phyloP scores from a whole-genome alignment of 2,113 vertebrate species.

The Tyrannus savana region DNA sequence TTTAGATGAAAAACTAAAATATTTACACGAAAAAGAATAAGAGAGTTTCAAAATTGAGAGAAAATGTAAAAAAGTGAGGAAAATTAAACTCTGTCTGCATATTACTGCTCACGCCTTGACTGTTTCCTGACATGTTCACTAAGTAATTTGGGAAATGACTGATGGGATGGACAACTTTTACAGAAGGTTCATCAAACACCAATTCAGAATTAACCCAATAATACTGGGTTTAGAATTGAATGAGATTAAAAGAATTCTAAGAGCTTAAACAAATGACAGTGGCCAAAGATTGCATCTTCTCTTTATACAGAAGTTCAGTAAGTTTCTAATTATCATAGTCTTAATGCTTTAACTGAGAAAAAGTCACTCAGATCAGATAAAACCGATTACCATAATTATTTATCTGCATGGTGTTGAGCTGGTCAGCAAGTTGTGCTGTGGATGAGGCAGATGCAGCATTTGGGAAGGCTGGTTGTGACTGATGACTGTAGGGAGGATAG shows the following conservation, averaged over 20 bases:
- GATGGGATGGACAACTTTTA: background rate
- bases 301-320: background rate
- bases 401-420: conserved; percentile 87
- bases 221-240: background rate
- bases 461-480: conserved; percentile 70
- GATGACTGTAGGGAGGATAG: conserved; percentile 68
- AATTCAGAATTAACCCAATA: background rate
- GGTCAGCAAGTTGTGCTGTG: conserved; percentile 82
- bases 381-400: conserved; percentile 81
- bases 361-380: background rate
- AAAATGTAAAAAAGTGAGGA: background rate
- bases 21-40: background rate
- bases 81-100: background rate
- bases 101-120: background rate
- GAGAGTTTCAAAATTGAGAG: background rate
- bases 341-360: background rate
- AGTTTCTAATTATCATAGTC: background rate
- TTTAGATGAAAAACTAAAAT: background rate
- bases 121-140: background rate
- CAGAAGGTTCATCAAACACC: background rate
- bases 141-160: background rate
- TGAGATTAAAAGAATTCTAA: background rate
- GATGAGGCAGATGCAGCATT: conserved; percentile 70
- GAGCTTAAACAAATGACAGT: background rate
- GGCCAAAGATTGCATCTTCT: background rate